These are phyloP conservation scores for Dunckerocampus dactyliophorus DNA, from an alignment of 2,113 vertebrate species.

Conservation along the genomic window DNA sequence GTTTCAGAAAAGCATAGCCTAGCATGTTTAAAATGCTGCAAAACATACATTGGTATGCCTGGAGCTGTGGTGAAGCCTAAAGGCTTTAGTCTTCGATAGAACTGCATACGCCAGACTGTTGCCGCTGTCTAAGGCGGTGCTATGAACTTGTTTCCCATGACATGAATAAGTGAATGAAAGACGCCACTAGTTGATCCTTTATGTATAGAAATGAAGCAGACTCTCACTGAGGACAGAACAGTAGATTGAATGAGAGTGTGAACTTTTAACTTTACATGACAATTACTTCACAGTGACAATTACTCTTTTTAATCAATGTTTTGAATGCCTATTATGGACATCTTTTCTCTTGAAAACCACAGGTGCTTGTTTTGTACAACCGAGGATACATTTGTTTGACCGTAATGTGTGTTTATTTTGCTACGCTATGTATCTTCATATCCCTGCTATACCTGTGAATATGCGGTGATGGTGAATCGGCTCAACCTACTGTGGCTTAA, in stretches of 20 bases:
- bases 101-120: neutral
- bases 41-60: neutral
- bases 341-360: too few relatives aligned
- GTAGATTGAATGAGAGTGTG: neutral
- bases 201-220: conserved; percentile 18
- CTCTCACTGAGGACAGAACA: neutral
- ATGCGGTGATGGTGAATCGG: too few relatives aligned
- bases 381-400: too few relatives aligned
- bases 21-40: neutral
- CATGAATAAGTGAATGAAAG: conserved; percentile 44
- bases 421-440: too few relatives aligned
- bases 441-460: too few relatives aligned
- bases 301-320: too few relatives aligned
- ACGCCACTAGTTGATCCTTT: conserved; percentile 17
- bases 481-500: too few relatives aligned
- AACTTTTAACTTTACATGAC: neutral
- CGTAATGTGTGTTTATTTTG: too few relatives aligned
- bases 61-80: conserved; percentile 18
- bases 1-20: neutral
- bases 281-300: too few relatives aligned
- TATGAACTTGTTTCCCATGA: conserved; percentile 17
- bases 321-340: too few relatives aligned
- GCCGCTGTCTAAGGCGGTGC: conserved; percentile 32
- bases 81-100: conserved; percentile 13
- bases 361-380: too few relatives aligned